Evolutionary conservation across 2,113 vertebrate genomes (phyloP).

Genomic region (Tachysurus vachellii): DNA sequence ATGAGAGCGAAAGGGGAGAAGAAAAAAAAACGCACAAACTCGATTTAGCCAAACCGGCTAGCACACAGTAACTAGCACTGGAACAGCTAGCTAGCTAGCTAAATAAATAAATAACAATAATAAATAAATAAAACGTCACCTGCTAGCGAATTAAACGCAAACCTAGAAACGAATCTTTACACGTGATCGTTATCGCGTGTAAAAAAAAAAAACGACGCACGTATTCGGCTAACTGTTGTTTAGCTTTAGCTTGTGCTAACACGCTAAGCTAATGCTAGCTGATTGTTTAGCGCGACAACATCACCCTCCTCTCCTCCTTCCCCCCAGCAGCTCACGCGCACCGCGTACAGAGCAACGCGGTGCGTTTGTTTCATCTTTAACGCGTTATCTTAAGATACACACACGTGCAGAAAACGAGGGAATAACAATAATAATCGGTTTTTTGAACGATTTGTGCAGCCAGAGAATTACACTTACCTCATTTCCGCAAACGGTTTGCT

Average conservation of each 20-base stretch:
- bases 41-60: conserved; percentile 14
- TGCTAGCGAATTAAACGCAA: background rate
- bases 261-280: conserved; percentile 60
- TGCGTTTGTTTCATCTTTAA: background rate
- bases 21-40: background rate
- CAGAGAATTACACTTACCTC: conserved; percentile 75
- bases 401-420: no score
- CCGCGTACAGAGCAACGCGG: background rate
- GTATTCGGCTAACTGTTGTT: conserved; percentile 41
- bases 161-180: background rate
- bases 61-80: background rate
- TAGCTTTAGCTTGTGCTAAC: conserved; percentile 53
- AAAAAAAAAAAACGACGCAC: background rate
- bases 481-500: conserved; percentile 79
- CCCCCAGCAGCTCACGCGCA: background rate
- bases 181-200: no score
- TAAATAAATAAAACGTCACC: conserved; percentile 1
- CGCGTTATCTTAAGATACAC: background rate
- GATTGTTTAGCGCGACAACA: conserved; percentile 71
- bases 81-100: conserved; percentile 52
- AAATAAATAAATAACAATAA: no score
- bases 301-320: conserved; percentile 62
- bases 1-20: background rate
- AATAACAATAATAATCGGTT: conserved; percentile 38
- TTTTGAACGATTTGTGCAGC: conserved; percentile 64